Conservation (phyloP, 2,113 vertebrate genomes). For the Pseudorasbora parva region DNA sequence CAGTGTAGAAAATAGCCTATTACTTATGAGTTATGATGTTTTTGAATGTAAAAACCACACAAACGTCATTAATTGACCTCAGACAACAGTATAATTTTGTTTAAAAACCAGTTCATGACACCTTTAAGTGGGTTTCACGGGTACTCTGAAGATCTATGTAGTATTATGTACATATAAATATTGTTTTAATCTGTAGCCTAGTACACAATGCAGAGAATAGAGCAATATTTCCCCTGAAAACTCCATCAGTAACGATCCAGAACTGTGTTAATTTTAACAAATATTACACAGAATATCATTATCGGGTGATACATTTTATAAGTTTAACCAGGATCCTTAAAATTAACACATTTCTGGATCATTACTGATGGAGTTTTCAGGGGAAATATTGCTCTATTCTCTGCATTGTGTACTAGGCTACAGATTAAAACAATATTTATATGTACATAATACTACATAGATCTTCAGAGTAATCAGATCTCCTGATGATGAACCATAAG, state of each 20-base stretch:
- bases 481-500: not conserved
- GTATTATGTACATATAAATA: constrained; percentile 21
- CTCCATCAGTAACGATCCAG: not conserved
- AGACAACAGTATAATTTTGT: too few species aligned
- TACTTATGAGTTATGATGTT: too few species aligned
- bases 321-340: too few species aligned
- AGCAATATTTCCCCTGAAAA: not conserved
- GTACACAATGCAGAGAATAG: not conserved
- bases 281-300: too few species aligned
- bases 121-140: not conserved
- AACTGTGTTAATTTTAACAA: too few species aligned
- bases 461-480: constrained; percentile 11
- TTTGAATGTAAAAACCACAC: too few species aligned
- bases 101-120: too few species aligned
- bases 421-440: constrained; percentile 10
- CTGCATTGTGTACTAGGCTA: not conserved
- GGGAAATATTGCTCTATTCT: not conserved
- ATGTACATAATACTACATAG: not conserved
- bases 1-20: too few species aligned
- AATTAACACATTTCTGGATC: not conserved
- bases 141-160: not conserved
- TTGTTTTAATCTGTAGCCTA: not conserved
- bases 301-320: too few species aligned
- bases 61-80: too few species aligned
- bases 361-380: not conserved